Evolutionary conservation across 1,140 invertebrate genomes (phyloP), one percentile per base, ranked within the genome.

Genomic region (Gonioctena quinquepunctata): DNA sequence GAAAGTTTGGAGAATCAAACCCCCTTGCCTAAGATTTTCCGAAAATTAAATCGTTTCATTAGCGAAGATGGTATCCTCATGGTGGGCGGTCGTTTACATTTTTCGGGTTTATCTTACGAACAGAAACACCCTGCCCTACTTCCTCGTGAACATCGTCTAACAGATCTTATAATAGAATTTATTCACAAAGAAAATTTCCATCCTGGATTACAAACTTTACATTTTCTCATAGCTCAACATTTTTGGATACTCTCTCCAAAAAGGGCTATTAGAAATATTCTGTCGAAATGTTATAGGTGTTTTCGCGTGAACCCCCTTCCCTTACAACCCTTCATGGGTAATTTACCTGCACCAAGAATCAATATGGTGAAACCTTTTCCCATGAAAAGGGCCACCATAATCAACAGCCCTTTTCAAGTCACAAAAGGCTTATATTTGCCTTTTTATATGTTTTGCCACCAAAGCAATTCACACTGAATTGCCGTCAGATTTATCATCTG

Each of bases 391-490:
- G 19, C 27, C 22, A 22, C 60, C 23, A 22, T 23, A 25, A n/a
- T n/a, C n/a, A n/a, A n/a, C 18, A 18, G 64, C n/a, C 64, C 48
- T 7, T 66, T 66, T n/a, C 11, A 11, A 18, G 63, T 68, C 27
- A 33, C 27, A 19, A 33, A 18, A 11, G 52, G 11, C 19, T 3
- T 83, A 80, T 56, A 74, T 80, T 1, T 80, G 76, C 1, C 4
- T 87, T 5, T 84, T 84, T 42, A 79, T 79, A 0, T 72, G 67
- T 56, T 27, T 69, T 25, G 42, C 23, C 23, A 72, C 68, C 5
- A 64, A 66, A 26, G 60, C 70, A 5, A 27, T 69, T 8, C 67
- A 72, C 62, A 33, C 64, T 42, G 70, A 72, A 63, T 4, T 56
- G 5, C 23, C 48, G 16, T 65, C 57, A 7, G 60, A 70, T 50